These are phyloP conservation scores for Melanotaenia maccullochi DNA, from an alignment of 2,797 vertebrate genomes.

Conservation along the genomic window DNA sequence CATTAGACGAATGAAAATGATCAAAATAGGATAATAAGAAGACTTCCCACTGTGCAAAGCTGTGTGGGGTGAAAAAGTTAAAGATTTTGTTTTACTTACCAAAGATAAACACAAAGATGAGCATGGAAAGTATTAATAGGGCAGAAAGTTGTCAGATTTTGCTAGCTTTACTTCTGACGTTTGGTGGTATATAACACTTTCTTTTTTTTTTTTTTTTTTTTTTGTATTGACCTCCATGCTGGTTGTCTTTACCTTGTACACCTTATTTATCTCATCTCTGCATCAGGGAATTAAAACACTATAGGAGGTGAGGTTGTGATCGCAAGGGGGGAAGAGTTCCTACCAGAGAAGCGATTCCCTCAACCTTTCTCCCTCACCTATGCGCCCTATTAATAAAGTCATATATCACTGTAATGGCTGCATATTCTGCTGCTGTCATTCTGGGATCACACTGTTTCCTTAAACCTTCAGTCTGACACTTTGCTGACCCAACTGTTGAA, in stretches of 20 bases:
- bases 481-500: slow-evolving; percentile 43
- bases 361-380: slow-evolving; percentile 21
- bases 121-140: slow-evolving; percentile 30
- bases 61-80: slow-evolving; percentile 51
- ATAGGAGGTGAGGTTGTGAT: slow-evolving; percentile 16
- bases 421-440: slow-evolving; percentile 42
- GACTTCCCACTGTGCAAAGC: slow-evolving; percentile 51
- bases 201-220: slow-evolving; percentile 15
- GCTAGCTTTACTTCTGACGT: neutral
- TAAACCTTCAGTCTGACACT: slow-evolving; percentile 33
- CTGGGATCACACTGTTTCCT: slow-evolving; percentile 16
- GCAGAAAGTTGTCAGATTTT: slow-evolving; percentile 6
- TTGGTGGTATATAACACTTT: neutral
- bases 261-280: slow-evolving; percentile 46
- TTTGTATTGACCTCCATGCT: slow-evolving; percentile 14
- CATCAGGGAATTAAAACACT: slow-evolving; percentile 58
- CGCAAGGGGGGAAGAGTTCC: neutral
- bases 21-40: slow-evolving; percentile 71
- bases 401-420: slow-evolving; percentile 49
- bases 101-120: slow-evolving; percentile 46
- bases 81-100: slow-evolving; percentile 58
- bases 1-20: slow-evolving; percentile 81
- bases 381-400: slow-evolving; percentile 56
- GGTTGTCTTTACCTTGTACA: slow-evolving; percentile 35
- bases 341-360: slow-evolving; percentile 13